Conservation (phyloP, 2,888 invertebrate genomes). For the Steromphala cineraria region DNA sequence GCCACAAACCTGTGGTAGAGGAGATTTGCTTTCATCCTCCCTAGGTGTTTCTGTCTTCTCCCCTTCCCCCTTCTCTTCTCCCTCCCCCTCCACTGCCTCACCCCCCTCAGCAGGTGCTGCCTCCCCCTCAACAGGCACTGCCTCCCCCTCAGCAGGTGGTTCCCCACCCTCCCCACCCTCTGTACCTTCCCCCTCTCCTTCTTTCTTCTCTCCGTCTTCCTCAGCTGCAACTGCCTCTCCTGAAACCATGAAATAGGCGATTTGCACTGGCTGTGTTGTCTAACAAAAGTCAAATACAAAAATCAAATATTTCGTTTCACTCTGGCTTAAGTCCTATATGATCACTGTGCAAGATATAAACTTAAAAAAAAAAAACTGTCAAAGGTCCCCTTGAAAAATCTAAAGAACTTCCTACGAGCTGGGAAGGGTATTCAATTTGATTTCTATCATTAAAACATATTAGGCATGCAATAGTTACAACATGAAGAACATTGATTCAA, state of each 20-base stretch:
- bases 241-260: neutral
- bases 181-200: slow-evolving; percentile 31
- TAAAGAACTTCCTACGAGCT: too few species aligned
- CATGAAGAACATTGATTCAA: too few species aligned
- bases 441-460: too few species aligned
- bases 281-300: too few species aligned
- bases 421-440: too few species aligned
- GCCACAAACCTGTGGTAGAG: slow-evolving; percentile 31
- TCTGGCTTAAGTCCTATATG: neutral
- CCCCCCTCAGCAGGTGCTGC: slow-evolving; percentile 22
- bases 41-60: slow-evolving; percentile 18
- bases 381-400: too few species aligned
- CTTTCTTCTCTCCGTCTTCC: slow-evolving; percentile 29
- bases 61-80: slow-evolving; percentile 35
- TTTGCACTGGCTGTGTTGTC: too few species aligned
- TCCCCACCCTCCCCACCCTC: slow-evolving; percentile 29
- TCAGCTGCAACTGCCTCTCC: neutral
- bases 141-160: slow-evolving; percentile 28
- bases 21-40: slow-evolving; percentile 36
- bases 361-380: too few species aligned
- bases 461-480: too few species aligned
- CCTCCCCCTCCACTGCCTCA: slow-evolving; percentile 22
- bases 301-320: too few species aligned
- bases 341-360: too few species aligned
- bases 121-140: slow-evolving; percentile 24